These are phyloP conservation scores for Sebastes nivosus DNA, from an alignment of 2,797 vertebrate species.

Conservation along the genomic window DNA sequence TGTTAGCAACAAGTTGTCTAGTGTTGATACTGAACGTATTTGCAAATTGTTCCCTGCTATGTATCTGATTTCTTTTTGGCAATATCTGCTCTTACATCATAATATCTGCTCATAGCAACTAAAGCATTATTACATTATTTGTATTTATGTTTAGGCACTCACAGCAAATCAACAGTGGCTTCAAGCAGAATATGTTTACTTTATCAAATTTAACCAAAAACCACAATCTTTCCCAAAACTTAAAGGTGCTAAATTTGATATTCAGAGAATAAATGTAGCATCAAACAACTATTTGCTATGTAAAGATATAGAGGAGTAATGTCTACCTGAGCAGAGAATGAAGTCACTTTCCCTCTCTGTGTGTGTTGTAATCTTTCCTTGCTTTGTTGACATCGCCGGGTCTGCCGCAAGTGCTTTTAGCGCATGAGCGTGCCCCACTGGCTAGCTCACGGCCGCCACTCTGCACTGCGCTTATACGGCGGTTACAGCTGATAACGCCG, in stretches of 20 bases:
- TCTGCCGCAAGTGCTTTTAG: too few species aligned
- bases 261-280: too few species aligned
- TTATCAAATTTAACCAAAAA: not conserved
- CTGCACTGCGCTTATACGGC: too few species aligned
- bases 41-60: not conserved
- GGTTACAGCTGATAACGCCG: too few species aligned
- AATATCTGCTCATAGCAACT: not conserved
- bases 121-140: not conserved
- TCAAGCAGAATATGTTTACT: not conserved
- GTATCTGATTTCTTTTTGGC: not conserved
- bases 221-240: not conserved
- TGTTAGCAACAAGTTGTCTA: not conserved
- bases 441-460: too few species aligned
- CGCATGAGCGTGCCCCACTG: fast-evolving
- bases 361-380: too few species aligned
- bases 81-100: not conserved
- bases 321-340: too few species aligned
- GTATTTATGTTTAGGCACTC: not conserved
- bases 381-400: too few species aligned
- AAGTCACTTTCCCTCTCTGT: too few species aligned
- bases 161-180: not conserved
- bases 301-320: too few species aligned
- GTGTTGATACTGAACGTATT: not conserved
- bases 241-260: too few species aligned
- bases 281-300: too few species aligned